Evolutionary conservation across 1,140 invertebrate species (phyloP), one percentile per base, ranked within the genome.

Genomic region (Psilanteris sp.): DNA sequence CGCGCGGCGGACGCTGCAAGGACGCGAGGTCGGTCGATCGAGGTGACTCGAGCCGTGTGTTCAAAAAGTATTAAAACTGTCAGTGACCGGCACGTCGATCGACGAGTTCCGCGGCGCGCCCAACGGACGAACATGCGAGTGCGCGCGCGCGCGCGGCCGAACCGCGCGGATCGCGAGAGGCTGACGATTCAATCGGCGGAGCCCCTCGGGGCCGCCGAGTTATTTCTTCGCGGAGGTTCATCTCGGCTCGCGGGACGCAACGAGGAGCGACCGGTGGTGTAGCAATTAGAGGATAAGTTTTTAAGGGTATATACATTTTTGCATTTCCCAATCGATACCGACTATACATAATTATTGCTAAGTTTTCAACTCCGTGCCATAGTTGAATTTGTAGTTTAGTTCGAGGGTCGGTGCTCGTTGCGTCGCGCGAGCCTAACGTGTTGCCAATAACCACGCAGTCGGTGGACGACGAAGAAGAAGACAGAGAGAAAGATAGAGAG

Each of bases 391-490:
- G n/a, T n/a, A 54, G 14, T 48, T 31, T 34, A 50, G 13, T 20
- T 27, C 34, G 11, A n/a, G 24, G 2, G 13, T 27, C 36, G 11
- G 44, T 64, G 59, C 9, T 52, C 34, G 15, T 73, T 73, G 68
- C 62, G 52, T 54, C 55, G 54, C 34, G 62, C 34, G 13, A 29
- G 50, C 36, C 20, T 32, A 4, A 26, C 14, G 11, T 26, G 57
- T 62, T 73, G 75, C 75, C 75, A 77, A 77, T 70, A 37, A 59
- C 8, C n/a, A 62, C 62, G 74, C 67, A 61, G 72, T 77, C 59
- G 34, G 62, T 48, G 39, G n/a, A 46, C 36, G 13, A 31, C 16
- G 48, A 27, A 46, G 48, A 32, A 34, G 29, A 52, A 54, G 46
- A 68, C 22, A 55, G 55, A 68, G 34, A 57, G 15, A 32, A 44